phyloP scores from a whole-genome alignment of 2,888 invertebrate species.

The Sepiola atlantica region DNA sequence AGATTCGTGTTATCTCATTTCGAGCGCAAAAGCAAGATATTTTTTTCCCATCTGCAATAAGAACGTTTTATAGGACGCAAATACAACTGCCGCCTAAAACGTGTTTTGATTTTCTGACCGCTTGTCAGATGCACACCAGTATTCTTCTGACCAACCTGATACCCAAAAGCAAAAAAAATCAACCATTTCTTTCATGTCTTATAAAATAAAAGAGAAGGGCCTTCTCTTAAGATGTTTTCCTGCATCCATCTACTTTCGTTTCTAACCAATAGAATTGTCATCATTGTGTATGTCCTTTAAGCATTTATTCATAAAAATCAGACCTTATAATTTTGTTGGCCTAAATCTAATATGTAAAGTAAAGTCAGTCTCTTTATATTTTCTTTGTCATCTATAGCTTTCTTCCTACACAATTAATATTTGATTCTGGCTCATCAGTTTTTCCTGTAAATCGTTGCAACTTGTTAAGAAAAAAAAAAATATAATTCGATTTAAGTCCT shows the following conservation, averaged over 20 bases:
- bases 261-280: not conserved
- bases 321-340: no score
- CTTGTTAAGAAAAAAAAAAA: no score
- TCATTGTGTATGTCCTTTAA: not conserved
- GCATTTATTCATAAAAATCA: no score
- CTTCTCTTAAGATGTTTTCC: not conserved
- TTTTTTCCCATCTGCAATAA: not conserved
- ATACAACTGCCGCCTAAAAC: not conserved
- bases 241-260: not conserved
- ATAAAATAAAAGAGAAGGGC: not conserved
- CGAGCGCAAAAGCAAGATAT: not conserved
- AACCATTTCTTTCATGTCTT: not conserved
- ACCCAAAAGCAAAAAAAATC: not conserved
- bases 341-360: no score
- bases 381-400: no score
- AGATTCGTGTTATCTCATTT: conserved; percentile 21
- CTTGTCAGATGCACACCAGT: not conserved
- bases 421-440: no score
- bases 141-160: not conserved
- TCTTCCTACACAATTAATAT: no score
- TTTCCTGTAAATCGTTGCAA: no score
- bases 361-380: no score
- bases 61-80: not conserved
- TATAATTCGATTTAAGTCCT: no score
- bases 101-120: not conserved